Evolutionary conservation across 2,797 vertebrate species (phyloP).

Genomic region (Acrossocheilus wenchowensis): DNA sequence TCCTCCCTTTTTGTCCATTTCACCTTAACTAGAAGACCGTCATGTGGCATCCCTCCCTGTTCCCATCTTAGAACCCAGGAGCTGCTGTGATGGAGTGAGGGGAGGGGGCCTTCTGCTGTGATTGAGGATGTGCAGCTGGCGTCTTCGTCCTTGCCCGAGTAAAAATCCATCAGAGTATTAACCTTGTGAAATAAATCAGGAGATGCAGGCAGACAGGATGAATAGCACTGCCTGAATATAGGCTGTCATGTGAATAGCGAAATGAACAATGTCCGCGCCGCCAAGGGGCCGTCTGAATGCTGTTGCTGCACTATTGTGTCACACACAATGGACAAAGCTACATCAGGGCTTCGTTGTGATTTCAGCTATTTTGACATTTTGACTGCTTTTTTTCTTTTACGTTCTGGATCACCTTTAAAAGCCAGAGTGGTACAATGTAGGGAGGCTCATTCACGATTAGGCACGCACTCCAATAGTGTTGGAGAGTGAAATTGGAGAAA

Average conservation of each 20-base stretch:
- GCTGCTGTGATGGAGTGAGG: slow-evolving; percentile 36
- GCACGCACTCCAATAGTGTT: slow-evolving; percentile 22
- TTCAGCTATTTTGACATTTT: slow-evolving; percentile 49
- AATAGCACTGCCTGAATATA: slow-evolving; percentile 52
- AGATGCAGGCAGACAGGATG: slow-evolving; percentile 52
- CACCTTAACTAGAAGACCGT: background rate
- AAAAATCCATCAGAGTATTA: slow-evolving; percentile 53
- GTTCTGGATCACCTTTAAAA: slow-evolving; percentile 39
- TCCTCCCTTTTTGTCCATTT: background rate
- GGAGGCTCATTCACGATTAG: slow-evolving; percentile 36
- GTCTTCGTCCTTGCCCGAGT: slow-evolving; percentile 39
- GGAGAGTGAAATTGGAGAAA: background rate
- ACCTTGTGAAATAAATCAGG: slow-evolving; percentile 60
- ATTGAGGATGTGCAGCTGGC: slow-evolving; percentile 59
- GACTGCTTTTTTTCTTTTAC: slow-evolving; percentile 22
- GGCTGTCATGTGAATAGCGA: slow-evolving; percentile 49
- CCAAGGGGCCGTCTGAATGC: slow-evolving; percentile 31
- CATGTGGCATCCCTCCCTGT: background rate
- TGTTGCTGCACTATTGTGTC: slow-evolving; percentile 37
- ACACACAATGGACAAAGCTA: slow-evolving; percentile 49
- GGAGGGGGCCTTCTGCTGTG: slow-evolving; percentile 32
- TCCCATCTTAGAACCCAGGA: slow-evolving; percentile 27
- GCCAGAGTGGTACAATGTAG: slow-evolving; percentile 39
- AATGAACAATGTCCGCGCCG: slow-evolving; percentile 42
- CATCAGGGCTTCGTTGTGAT: slow-evolving; percentile 22